Base-by-base conservation (phyloP, 2,797 vertebrate genomes). In the Sorex maritimensis region DNA sequence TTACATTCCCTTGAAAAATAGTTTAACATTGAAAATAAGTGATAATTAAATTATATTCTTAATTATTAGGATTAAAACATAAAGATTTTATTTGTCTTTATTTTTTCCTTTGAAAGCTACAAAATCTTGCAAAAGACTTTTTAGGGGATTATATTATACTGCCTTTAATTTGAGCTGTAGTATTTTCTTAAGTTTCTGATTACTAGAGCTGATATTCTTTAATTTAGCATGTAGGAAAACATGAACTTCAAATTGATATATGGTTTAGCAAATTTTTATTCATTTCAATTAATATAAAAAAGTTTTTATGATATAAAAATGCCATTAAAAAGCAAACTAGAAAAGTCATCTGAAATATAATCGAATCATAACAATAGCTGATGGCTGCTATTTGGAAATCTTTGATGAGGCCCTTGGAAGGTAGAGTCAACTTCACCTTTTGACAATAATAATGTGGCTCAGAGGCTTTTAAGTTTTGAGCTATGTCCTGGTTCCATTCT, bases 241-340 rank as follows among this genome's bases (percentile, higher is more conserved):
- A 95, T 67, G 95, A 92, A 94, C 93, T 94, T 94, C 46, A 90
- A 68, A 92, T 95, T 91, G 90, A 94, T 73, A 85, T 82, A 78
- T 74, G 72, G 85, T 96, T 85, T 96, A 92, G 85, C 86, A 97
- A 94, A 92, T 88, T 73, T 86, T 97, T 97, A 96, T 96, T 97
- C 95, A 96, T 87, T 86, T 96, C 97, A 95, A 97, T 97, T 98
- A 96, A 96, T 95, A 90, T 94, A 72, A 91, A 95, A 95, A 80
- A 46, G 77, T 93, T 92, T 73, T 86, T 94, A 73, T 95, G 91
- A 81, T 83, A 88, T 15, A 79, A 91, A 95, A 95, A 87, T 84
- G 73, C 67, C 95, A 94, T 92, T 95, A 90, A 92, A 94, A 93
- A 68, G 41, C 77, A 81, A 58, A 82, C 46, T 41, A 88, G 58